Base-by-base conservation (phyloP, 2,113 vertebrate species). In the Platysternon megacephalum region DNA sequence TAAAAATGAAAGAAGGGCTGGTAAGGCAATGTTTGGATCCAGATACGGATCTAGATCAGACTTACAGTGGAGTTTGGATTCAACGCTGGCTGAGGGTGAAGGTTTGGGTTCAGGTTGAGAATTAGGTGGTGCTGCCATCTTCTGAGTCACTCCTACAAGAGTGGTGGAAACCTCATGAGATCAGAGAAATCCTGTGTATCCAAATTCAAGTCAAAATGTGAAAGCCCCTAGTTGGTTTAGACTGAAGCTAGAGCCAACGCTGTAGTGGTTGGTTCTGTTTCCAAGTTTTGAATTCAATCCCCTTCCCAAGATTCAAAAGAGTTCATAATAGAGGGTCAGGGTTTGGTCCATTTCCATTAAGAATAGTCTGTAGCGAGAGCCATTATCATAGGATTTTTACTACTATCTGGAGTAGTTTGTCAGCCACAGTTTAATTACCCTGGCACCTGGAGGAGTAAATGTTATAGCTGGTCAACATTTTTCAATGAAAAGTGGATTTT, bases 391-490 rank as follows among this genome's bases (percentile, higher is more conserved):
- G 26, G 12, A 9, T 83, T 11, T 11, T 92, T 4, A 32, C 9
- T 85, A 29, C 58, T 51, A 17, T 1, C 16, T 87, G 48, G 87
- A 68, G 87, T 65, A 52, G 1, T 44, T 81, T 79, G 5, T 1
- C 17, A 58, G 6, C 5, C 2, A 2, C 55, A 1, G 1, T 68
- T 87, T 6, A 76, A 32, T 93, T 39, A 3, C 11, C 0, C 0
- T 8, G 4, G 32, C 28, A 9, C 35, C n/a, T 17, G 6, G 55
- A 94, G 90, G 58, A 4, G 1, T 2, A 39, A 91, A 68, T 46
- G 44, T 44, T 78, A 44, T 24, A 78, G 24, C 74, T 46, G 42
- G 24, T 78, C 42, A 78, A 78, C 26, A 78, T 78, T 46, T 72
- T 78, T 78, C 74, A 78, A 46, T 26, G 42, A 78, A 46, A 78